phyloP scores from a whole-genome alignment of 1,140 invertebrate genomes.

The Zaprionus camerounensis region DNA sequence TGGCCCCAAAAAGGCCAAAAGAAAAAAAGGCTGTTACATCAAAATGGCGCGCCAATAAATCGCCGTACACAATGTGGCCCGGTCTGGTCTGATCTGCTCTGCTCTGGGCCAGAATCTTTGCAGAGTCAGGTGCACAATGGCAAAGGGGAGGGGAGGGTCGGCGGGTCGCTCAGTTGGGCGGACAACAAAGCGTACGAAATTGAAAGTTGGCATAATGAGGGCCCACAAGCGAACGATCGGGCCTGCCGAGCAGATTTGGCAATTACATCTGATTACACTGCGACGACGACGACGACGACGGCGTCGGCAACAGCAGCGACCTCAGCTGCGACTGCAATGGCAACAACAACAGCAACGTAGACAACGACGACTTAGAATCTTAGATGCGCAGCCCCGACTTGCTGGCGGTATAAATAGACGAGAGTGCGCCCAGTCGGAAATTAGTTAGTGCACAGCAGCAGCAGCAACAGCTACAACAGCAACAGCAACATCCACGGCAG shows the following conservation, averaged over 20 bases:
- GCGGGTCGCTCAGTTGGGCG: constrained; percentile 11
- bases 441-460: constrained; percentile 76
- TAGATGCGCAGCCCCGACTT: constrained; percentile 48
- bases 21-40: constrained; percentile 30
- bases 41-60: constrained; percentile 63
- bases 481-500: constrained; percentile 9
- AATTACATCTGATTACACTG: constrained; percentile 77
- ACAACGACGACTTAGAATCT: constrained; percentile 48
- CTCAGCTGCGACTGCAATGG: background rate
- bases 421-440: constrained; percentile 63
- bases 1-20: constrained; percentile 37
- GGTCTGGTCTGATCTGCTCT: constrained; percentile 12
- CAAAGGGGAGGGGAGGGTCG: background rate
- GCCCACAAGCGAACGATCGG: constrained; percentile 36
- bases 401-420: constrained; percentile 65
- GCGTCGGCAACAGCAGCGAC: constrained; percentile 16
- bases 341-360: too few species aligned
- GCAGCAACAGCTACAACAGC: constrained; percentile 17
- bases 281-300: constrained; percentile 12
- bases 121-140: constrained; percentile 42
- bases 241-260: constrained; percentile 60
- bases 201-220: constrained; percentile 70
- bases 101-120: constrained; percentile 22
- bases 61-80: constrained; percentile 42
- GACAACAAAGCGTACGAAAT: constrained; percentile 64